Base-by-base conservation (phyloP, 2,113 vertebrate species). In the Puffinus mauretanicus region DNA sequence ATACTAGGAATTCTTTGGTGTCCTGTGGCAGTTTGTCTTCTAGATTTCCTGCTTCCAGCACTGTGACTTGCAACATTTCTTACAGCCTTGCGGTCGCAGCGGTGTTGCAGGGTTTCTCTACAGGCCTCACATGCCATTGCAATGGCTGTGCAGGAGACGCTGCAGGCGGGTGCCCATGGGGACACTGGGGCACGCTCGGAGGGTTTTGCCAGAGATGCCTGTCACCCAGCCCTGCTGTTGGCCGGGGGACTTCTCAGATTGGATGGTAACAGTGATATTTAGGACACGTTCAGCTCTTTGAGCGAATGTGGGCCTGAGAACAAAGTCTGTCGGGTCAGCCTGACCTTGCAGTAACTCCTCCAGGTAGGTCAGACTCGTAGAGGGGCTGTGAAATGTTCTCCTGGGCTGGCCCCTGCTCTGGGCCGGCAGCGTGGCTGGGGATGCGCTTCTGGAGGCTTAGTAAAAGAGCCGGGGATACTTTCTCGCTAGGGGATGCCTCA, bases 111-210 rank as follows among this genome's bases (percentile, higher is more conserved):
- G 34, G 44, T 44, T 73, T 70, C 79, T 71, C 40, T 11, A 1
- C 0, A 4, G 40, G 24, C 57, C 80, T 67, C 40, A 3, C 7
- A 0, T 7, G 12, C 49, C 14, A 2, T 34, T 2, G 3, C 54
- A 46, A 0, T 34, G 51, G 20, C 60, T 0, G 0, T 13, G n/a
- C 7, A 3, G 77, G 67, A 19, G 62, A 15, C 0, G 0, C 19
- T 44, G 55, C 0, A 0, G 13, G 9, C 6, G 5, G 21, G 15
- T 71, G 27, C 54, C 55, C 0, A 0, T 14, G 69, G 54, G 64
- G 36, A 25, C 21, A 4, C 9, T 7, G 65, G 36, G 20, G 8
- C 26, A 20, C 1, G 0, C 57, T 90, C 0, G 0, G 11, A 55
- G 40, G 32, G 16, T 34, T 40, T 51, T 80, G n/a, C 82, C 52